Percentiles rank a stretch among this genome's conserved stretches.
phyloP scores from a whole-genome alignment of 2,113 vertebrate genomes.

The Sminthopsis crassicaudata region DNA sequence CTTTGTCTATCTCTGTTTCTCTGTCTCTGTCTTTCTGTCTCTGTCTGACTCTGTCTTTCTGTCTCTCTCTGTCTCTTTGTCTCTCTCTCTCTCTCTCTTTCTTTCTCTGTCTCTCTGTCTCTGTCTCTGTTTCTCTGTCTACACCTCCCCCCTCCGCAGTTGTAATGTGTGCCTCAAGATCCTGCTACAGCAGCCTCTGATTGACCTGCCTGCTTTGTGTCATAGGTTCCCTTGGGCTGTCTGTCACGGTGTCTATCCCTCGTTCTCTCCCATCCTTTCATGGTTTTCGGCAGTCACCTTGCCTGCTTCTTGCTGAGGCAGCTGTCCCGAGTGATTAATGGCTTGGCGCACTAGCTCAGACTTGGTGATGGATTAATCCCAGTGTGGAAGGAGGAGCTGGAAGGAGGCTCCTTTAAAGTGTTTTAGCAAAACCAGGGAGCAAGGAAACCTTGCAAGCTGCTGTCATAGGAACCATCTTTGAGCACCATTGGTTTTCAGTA shows the following conservation, averaged over 20 bases:
- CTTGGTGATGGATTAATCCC: conserved; percentile 82
- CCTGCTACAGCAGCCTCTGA: neutral
- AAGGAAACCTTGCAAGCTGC: conserved; percentile 12
- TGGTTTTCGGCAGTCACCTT: conserved; percentile 82
- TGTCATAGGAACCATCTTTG: neutral
- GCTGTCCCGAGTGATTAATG: conserved; percentile 84
- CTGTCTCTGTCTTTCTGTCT: no score
- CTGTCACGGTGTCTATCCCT: conserved; percentile 18
- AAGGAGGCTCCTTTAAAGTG: conserved; percentile 72
- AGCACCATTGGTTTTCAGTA: neutral
- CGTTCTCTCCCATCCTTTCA: conserved; percentile 41
- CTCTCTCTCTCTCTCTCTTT: no score
- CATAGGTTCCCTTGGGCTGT: conserved; percentile 1
- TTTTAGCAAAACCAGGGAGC: conserved; percentile 60
- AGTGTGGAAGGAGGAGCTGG: conserved; percentile 72
- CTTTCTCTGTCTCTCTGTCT: no score
- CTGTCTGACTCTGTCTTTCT: no score
- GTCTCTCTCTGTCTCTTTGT: no score
- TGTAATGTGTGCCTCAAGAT: neutral
- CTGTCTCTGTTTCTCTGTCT: neutral
- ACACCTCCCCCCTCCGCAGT: neutral
- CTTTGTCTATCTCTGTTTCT: no score
- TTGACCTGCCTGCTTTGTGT: neutral
- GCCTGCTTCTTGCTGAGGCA: conserved; percentile 81
- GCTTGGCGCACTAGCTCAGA: conserved; percentile 80